Base-by-base conservation (phyloP, 1,140 invertebrate genomes). In the Muscidifurax raptorellus region DNA sequence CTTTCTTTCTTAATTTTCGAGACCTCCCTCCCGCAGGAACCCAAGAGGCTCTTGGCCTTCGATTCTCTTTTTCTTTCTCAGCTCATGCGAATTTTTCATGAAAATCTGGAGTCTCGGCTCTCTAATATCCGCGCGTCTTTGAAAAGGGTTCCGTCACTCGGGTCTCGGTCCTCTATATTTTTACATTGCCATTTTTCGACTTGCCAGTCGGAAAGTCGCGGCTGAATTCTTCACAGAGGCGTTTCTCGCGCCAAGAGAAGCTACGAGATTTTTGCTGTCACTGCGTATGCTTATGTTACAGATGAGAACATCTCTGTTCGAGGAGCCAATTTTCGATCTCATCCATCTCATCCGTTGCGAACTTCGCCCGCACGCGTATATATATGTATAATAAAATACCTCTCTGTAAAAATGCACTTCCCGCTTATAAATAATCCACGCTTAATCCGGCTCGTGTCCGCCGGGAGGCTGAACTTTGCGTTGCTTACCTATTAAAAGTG, bases 1-100 rank as follows among this genome's bases (percentile, higher is more conserved):
- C 52, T 80, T 80, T 52, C 79, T 30, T 80, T 71, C 79, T 80
- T 80, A 80, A 80, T 80, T 80, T 52, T 59, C 52, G 52, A 59
- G 52, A 25, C 10, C 25, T 25, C 36, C 7, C 36, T 13, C 59
- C 71, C 66, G 27, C 36, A 12, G 6, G 40, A 47, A 28, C 7
- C 22, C n/a, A 47, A 18, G 22, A 59, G 22, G 27, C 47, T 74
- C 22, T 74, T 40, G 30, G 2, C 32, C 40, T 75, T n/a, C 72
- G 22, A 10, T n/a, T 36, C 6, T 47, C 74, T 76, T 47, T n/a
- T 32, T n/a, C 71, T 36, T 30, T 6, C 71, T 9, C 9, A 40
- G 28, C 66, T 1, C 0, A n/a, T 2, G 15, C 22, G 27, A 77
- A 77, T 77, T 77, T 77, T 77, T 77, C n/a, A 77, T 77, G 75